Conservation (phyloP, 2,797 vertebrate genomes). For the Crocodylus rhombifer region DNA sequence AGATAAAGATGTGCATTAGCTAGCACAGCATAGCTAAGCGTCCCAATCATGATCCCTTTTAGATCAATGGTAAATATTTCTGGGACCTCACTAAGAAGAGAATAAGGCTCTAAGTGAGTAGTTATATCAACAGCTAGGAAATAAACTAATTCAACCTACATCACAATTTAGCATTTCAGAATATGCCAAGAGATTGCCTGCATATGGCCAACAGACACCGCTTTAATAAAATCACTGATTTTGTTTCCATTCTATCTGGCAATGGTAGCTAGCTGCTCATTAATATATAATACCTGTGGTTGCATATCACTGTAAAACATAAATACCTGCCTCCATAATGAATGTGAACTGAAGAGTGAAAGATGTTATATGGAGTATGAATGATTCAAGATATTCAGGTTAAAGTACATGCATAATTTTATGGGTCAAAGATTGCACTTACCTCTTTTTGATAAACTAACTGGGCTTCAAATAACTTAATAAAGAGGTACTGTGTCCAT, state of each 20-base stretch:
- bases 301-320: not conserved
- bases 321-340: not conserved
- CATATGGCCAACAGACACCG: too few relatives aligned
- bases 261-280: not conserved
- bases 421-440: slow-evolving; percentile 45
- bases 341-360: not conserved
- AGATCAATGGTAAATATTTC: not conserved
- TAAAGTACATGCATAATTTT: not conserved
- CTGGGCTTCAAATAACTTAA: slow-evolving; percentile 93
- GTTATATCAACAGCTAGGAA: not conserved
- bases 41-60: not conserved
- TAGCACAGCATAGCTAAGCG: too few relatives aligned
- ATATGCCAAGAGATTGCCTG: not conserved
- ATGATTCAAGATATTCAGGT: not conserved
- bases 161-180: not conserved
- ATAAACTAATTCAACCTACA: not conserved
- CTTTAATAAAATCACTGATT: not conserved
- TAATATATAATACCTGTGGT: not conserved
- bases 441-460: slow-evolving; percentile 98
- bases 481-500: slow-evolving; percentile 97
- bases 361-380: not conserved
- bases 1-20: slow-evolving; percentile 6
- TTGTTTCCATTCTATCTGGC: not conserved
- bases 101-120: not conserved
- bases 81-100: not conserved